Evolutionary conservation across 1,140 invertebrate species (phyloP).

Genomic region (Drosophila malerkotliana): DNA sequence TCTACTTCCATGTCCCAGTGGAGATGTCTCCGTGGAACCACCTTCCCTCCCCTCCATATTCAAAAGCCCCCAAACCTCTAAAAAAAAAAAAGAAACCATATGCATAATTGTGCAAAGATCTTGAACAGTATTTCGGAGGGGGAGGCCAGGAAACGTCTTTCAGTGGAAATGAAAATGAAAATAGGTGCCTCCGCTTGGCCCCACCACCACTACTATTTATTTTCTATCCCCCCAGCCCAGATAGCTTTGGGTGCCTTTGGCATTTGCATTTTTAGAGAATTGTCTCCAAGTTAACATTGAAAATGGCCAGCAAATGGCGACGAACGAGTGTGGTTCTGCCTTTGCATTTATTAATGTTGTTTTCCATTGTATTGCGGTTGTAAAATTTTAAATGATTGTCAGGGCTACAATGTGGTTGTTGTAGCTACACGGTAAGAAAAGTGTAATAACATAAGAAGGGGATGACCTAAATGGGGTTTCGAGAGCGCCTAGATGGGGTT

Average conservation of each 20-base stretch:
- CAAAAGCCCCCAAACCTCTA: neutral
- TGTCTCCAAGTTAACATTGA: slow-evolving; percentile 70
- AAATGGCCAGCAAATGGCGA: slow-evolving; percentile 54
- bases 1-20: slow-evolving; percentile 13
- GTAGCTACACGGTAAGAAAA: neutral
- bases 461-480: neutral
- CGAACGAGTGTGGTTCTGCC: slow-evolving; percentile 34
- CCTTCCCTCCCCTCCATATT: neutral
- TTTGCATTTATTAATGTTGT: slow-evolving; percentile 70
- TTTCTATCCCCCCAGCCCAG: neutral
- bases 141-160: slow-evolving; percentile 72
- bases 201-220: neutral
- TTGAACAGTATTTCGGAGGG: neutral
- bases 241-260: slow-evolving; percentile 51
- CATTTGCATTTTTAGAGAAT: slow-evolving; percentile 54
- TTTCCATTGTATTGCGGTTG: slow-evolving; percentile 51
- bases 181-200: slow-evolving; percentile 1
- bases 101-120: slow-evolving; percentile 9
- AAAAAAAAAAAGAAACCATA: slow-evolving; percentile 5
- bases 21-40: slow-evolving; percentile 20
- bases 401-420: slow-evolving; percentile 27
- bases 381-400: slow-evolving; percentile 68
- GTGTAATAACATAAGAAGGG: too few relatives aligned
- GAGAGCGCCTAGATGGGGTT: too few relatives aligned
- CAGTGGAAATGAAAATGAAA: slow-evolving; percentile 77